These are phyloP conservation scores for Neoscelio sp. DNA, from an alignment of 2,888 invertebrate species.

Conservation along the genomic window DNA sequence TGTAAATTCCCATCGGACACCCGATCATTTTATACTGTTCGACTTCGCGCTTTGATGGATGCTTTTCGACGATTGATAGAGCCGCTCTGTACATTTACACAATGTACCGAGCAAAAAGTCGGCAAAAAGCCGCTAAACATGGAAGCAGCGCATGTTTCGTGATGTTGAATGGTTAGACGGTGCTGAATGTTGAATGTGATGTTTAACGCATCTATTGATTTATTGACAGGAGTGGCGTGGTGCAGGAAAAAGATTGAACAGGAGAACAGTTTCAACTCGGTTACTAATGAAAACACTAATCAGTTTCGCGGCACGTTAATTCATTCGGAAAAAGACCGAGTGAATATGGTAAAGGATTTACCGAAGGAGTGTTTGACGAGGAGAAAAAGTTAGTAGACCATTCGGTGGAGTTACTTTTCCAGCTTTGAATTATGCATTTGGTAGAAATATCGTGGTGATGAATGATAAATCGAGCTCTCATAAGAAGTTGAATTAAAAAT, in stretches of 20 bases:
- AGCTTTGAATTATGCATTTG: no score
- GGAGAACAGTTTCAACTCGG: conserved; percentile 11
- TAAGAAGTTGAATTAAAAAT: no score
- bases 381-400: no score
- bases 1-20: conserved; percentile 50
- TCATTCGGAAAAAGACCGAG: no score
- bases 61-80: conserved; percentile 63
- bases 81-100: conserved; percentile 57
- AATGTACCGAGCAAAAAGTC: conserved; percentile 44
- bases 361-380: no score
- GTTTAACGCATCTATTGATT: conserved; percentile 59
- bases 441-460: no score
- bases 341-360: no score
- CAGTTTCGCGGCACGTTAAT: neutral
- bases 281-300: neutral
- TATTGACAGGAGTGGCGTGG: conserved; percentile 45
- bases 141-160: conserved; percentile 55
- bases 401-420: no score
- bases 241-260: conserved; percentile 17
- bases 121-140: conserved; percentile 45
- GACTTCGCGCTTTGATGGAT: conserved; percentile 57
- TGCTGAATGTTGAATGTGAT: conserved; percentile 55
- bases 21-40: conserved; percentile 56
- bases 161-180: conserved; percentile 16
- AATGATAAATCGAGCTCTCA: no score